Percentiles rank a stretch among this genome's conserved stretches.
Conservation (phyloP, 2,797 vertebrate species). For the Knipowitschia caucasica region DNA sequence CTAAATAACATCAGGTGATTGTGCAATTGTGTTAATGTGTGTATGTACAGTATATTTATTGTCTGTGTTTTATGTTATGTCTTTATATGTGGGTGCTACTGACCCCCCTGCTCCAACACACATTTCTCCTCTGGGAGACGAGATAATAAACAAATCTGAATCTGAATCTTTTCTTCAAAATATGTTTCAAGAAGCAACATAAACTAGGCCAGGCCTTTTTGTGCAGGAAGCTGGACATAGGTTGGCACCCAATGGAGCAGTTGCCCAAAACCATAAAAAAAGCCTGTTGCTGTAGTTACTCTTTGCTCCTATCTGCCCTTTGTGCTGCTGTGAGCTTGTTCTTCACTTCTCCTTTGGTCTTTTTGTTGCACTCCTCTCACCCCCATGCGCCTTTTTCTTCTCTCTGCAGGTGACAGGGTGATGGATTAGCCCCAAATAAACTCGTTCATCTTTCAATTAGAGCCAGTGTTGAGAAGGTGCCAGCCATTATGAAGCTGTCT, state of each 20-base stretch:
- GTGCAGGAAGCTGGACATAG: constrained; percentile 19
- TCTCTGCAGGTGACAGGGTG: constrained; percentile 69
- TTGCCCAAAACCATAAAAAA: constrained; percentile 20
- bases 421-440: constrained; percentile 80
- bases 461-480: constrained; percentile 69
- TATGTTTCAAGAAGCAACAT: too few species aligned
- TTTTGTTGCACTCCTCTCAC: constrained; percentile 19
- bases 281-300: constrained; percentile 15
- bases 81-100: too few species aligned
- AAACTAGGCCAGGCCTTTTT: constrained; percentile 7
- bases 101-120: too few species aligned
- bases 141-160: too few species aligned
- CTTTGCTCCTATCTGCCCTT: constrained; percentile 23
- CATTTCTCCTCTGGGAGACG: too few species aligned
- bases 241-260: constrained; percentile 26
- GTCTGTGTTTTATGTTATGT: too few species aligned
- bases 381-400: constrained; percentile 21
- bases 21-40: too few species aligned
- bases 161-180: too few species aligned
- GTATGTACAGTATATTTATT: too few species aligned
- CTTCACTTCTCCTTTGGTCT: constrained; percentile 15
- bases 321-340: constrained; percentile 32
- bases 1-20: too few species aligned
- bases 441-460: constrained; percentile 81
- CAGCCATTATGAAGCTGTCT: constrained; percentile 77